A percentile compares a stretch with the other conserved stretches of the same genome.
phyloP scores from a whole-genome alignment of 2,888 invertebrate genomes.

The Temnothorax rugatulus region DNA sequence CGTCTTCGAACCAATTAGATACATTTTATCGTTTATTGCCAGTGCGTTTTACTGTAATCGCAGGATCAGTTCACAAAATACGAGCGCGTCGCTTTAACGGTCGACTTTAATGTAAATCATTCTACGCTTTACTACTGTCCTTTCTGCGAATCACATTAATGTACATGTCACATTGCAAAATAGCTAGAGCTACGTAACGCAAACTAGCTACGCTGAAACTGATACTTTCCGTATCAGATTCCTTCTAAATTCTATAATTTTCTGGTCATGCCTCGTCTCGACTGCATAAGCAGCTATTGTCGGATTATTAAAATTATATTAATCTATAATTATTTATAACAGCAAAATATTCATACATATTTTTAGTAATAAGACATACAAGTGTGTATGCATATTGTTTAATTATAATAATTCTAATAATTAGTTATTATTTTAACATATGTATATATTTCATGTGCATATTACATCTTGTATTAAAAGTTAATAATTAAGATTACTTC shows the following conservation, averaged over 20 bases:
- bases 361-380: background rate
- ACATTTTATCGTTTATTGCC: constrained; percentile 51
- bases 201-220: background rate
- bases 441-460: background rate
- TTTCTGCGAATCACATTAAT: constrained; percentile 10
- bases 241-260: background rate
- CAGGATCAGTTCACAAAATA: constrained; percentile 3
- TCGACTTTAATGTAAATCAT: constrained; percentile 70
- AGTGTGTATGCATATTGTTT: background rate
- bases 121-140: background rate
- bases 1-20: constrained; percentile 54
- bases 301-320: background rate
- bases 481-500: background rate
- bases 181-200: background rate
- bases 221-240: background rate
- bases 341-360: background rate
- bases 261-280: background rate
- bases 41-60: constrained; percentile 38
- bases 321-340: background rate
- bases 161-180: constrained; percentile 13
- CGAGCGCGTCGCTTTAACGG: constrained; percentile 57
- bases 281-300: background rate
- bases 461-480: background rate
- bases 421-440: background rate
- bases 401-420: background rate